Percentiles rank a stretch among this genome's conserved stretches.
phyloP scores from a whole-genome alignment of 1,140 invertebrate species.

The Drosophila tropicalis region DNA sequence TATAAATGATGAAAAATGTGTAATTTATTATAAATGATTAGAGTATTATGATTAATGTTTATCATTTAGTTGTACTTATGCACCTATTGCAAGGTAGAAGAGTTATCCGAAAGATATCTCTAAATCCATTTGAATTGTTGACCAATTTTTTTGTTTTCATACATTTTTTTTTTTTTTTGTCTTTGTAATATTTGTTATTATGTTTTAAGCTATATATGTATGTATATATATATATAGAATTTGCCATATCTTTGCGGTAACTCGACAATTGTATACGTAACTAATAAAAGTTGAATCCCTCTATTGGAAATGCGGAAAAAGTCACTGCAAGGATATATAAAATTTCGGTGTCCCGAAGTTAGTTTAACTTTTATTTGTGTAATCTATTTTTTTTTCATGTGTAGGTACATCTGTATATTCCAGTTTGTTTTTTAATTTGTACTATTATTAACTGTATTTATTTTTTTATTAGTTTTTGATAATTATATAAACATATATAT shows the following conservation, averaged over 20 bases:
- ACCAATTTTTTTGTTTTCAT: slow-evolving; percentile 55
- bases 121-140: slow-evolving; percentile 56
- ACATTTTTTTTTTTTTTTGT: slow-evolving; percentile 43
- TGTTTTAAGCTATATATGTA: slow-evolving; percentile 58
- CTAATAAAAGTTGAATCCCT: no score
- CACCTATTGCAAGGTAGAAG: slow-evolving; percentile 1
- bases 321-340: background rate
- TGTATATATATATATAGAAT: slow-evolving; percentile 14
- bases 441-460: slow-evolving; percentile 20
- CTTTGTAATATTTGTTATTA: slow-evolving; percentile 58
- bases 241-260: slow-evolving; percentile 19
- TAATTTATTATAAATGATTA: slow-evolving; percentile 5
- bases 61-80: slow-evolving; percentile 12
- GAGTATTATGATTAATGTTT: slow-evolving; percentile 10
- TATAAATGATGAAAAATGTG: background rate
- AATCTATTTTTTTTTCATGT: background rate
- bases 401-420: background rate
- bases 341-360: slow-evolving; percentile 1
- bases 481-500: slow-evolving; percentile 22
- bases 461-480: slow-evolving; percentile 19
- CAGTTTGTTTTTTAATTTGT: slow-evolving; percentile 18
- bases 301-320: background rate
- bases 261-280: background rate
- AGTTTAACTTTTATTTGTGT: background rate
- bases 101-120: background rate